Evolutionary conservation across 2,888 invertebrate genomes (phyloP).

Genomic region (Lasiommata megera): DNA sequence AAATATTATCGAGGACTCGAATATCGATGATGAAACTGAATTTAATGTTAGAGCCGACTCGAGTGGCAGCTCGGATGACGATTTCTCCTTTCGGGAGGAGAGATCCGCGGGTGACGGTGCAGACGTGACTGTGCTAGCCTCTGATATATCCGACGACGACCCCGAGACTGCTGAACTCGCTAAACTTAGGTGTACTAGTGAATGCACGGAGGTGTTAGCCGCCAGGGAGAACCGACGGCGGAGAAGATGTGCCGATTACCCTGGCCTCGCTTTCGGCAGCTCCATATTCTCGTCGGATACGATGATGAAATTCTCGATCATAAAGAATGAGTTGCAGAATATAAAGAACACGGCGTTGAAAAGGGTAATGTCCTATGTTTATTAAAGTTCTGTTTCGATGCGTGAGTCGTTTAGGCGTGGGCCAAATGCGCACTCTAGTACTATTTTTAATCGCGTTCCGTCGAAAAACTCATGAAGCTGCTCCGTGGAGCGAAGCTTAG

Average conservation of each 20-base stretch:
- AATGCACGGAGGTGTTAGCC: conserved; percentile 93
- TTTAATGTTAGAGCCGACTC: conserved; percentile 60
- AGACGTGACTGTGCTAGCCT: conserved; percentile 55
- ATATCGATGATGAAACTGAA: conserved; percentile 66
- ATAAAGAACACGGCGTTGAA: conserved; percentile 97
- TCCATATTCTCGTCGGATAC: conserved; percentile 98
- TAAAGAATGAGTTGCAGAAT: conserved; percentile 98
- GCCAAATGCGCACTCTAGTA: conserved; percentile 70
- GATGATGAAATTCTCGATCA: conserved; percentile 98
- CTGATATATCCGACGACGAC: conserved; percentile 83
- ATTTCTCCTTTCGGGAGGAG: conserved; percentile 69
- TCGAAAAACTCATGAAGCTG: conserved; percentile 57
- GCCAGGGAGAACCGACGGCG: conserved; percentile 89
- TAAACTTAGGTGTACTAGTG: conserved; percentile 92
- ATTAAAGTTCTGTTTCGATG: conserved; percentile 62
- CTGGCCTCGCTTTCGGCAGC: conserved; percentile 94
- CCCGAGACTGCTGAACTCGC: conserved; percentile 91
- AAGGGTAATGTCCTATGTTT: conserved; percentile 89
- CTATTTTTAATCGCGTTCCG: conserved; percentile 72
- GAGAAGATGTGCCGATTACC: conserved; percentile 94
- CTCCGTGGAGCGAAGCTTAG: conserved; percentile 45
- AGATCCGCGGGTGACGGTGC: conserved; percentile 73
- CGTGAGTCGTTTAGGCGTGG: conserved; percentile 59
- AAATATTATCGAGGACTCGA: conserved; percentile 62
- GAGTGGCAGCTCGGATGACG: conserved; percentile 67